phyloP scores from a whole-genome alignment of 2,113 vertebrate genomes.

The Pteruthius melanotis region DNA sequence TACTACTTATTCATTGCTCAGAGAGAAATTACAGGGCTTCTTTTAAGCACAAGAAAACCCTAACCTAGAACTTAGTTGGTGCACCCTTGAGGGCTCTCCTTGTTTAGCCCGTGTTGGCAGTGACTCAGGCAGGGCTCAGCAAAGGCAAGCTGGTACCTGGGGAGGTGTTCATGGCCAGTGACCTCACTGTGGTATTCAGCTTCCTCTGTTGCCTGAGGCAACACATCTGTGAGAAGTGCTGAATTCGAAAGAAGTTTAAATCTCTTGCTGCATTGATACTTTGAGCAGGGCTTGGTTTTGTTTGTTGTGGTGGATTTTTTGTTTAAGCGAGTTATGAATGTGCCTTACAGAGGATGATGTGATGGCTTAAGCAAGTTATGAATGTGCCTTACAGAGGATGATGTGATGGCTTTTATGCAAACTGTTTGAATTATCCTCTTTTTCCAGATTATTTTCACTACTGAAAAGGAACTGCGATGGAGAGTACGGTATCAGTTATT shows the following conservation, averaged over 20 bases:
- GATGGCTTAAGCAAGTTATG: background rate
- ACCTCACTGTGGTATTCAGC: background rate
- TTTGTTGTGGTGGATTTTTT: background rate
- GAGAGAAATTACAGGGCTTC: background rate
- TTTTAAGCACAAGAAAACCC: background rate
- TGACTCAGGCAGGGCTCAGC: background rate
- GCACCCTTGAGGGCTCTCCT: background rate
- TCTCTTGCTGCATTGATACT: background rate
- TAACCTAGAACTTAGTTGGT: too few relatives aligned
- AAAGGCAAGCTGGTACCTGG: background rate
- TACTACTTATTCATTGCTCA: background rate
- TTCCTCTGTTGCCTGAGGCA: background rate
- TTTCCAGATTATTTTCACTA: background rate
- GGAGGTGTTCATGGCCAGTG: background rate
- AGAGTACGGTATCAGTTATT: background rate
- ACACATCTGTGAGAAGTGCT: background rate
- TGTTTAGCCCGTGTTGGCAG: background rate
- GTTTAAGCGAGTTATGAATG: background rate
- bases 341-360: background rate
- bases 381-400: background rate
- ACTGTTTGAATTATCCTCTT: background rate
- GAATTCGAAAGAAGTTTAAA: background rate
- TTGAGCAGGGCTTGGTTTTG: background rate
- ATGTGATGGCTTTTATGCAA: background rate
- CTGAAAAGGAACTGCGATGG: conserved; percentile 64